Percentiles rank a stretch among this genome's conserved stretches.
phyloP scores from a whole-genome alignment of 1,140 invertebrate species.

The Drosophila pallidifrons region DNA sequence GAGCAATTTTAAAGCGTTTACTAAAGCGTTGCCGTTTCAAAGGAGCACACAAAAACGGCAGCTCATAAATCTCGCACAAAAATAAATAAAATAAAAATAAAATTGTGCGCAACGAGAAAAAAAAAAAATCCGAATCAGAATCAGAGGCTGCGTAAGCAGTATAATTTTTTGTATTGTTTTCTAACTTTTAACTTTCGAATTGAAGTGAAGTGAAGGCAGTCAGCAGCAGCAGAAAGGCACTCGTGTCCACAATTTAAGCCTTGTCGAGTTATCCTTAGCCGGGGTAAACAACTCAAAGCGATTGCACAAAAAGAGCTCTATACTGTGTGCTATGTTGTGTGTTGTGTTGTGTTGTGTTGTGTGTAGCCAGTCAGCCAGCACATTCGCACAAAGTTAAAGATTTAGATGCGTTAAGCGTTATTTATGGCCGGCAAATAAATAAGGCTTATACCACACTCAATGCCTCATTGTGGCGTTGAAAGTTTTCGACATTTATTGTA shows the following conservation, averaged over 20 bases:
- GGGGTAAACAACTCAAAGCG: constrained; percentile 72
- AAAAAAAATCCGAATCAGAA: neutral
- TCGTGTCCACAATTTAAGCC: constrained; percentile 64
- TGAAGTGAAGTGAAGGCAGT: constrained; percentile 28
- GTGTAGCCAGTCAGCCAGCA: constrained; percentile 42
- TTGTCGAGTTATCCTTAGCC: constrained; percentile 74
- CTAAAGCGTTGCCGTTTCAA: constrained; percentile 49
- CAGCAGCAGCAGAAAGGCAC: constrained; percentile 18
- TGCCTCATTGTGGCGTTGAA: constrained; percentile 82
- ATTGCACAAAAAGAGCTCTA: constrained; percentile 1
- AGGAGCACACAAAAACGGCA: constrained; percentile 56
- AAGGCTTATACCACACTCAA: constrained; percentile 83
- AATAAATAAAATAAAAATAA: constrained; percentile 32
- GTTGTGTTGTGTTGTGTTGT: neutral
- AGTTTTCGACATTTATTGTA: constrained; percentile 81
- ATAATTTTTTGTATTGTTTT: constrained; percentile 76
- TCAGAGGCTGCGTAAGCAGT: constrained; percentile 12
- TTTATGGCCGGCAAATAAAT: constrained; percentile 83
- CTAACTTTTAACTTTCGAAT: constrained; percentile 73
- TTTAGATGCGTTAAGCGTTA: constrained; percentile 84
- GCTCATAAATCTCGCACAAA: constrained; percentile 65
- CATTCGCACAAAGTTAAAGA: constrained; percentile 81
- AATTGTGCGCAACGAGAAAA: neutral
- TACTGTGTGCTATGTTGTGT: neutral
- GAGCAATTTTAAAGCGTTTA: constrained; percentile 46